A percentile compares a stretch with the other conserved stretches of the same genome.
Conservation (phyloP, 2,113 vertebrate genomes). For the Scopus umbretta region DNA sequence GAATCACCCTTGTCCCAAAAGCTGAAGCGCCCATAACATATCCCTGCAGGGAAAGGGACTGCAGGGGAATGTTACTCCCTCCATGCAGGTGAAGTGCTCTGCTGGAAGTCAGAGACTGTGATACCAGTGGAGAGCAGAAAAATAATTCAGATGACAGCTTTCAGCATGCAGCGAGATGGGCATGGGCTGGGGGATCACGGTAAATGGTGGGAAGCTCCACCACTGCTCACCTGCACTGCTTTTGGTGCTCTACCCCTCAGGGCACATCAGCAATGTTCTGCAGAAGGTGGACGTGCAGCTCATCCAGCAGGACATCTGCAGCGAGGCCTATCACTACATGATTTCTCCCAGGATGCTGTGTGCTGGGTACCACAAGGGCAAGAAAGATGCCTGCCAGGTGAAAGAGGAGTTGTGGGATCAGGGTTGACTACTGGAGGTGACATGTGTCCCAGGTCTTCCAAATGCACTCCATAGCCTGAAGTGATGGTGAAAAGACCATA, state of each 20-base stretch:
- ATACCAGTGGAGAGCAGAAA: not conserved
- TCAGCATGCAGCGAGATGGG: not conserved
- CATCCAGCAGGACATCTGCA: slow-evolving; percentile 84
- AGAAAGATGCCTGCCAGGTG: slow-evolving; percentile 92
- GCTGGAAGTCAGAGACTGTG: not conserved
- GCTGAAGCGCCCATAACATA: not conserved
- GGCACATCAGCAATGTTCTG: slow-evolving; percentile 75
- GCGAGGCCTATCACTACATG: slow-evolving; percentile 80
- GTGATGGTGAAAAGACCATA: not conserved
- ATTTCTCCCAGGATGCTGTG: slow-evolving; percentile 94
- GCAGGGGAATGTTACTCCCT: not conserved
- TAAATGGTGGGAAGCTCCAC: not conserved
- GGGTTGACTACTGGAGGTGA: not conserved
- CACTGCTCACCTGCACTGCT: not conserved
- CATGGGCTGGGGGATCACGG: not conserved
- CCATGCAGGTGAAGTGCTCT: not conserved
- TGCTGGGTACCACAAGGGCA: slow-evolving; percentile 84
- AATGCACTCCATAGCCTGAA: not conserved
- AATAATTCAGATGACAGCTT: not conserved
- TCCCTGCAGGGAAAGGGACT: not conserved
- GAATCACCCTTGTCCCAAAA: not conserved
- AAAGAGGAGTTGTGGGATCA: not conserved
- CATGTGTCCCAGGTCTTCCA: not conserved
- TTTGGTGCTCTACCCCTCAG: slow-evolving; percentile 51
- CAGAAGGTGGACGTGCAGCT: slow-evolving; percentile 87